phyloP scores from a whole-genome alignment of 2,888 invertebrate species.

The Himalopsyche tibetana region DNA sequence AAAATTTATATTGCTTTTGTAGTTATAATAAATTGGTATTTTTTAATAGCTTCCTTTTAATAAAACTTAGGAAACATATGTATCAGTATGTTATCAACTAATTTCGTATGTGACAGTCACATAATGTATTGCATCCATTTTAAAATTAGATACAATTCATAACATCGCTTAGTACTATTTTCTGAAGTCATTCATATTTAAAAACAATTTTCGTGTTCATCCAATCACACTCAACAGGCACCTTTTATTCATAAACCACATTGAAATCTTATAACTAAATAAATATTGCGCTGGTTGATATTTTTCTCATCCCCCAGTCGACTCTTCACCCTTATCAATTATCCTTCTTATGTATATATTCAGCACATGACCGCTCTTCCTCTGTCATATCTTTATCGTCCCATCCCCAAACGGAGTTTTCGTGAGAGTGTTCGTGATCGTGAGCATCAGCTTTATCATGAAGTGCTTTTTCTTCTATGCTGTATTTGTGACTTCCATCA shows the following conservation, averaged over 20 bases:
- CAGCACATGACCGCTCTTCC: conserved; percentile 79
- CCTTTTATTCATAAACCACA: background rate
- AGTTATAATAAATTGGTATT: too few relatives aligned
- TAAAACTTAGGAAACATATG: too few relatives aligned
- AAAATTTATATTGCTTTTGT: too few relatives aligned
- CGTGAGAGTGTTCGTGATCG: conserved; percentile 71
- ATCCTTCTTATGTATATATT: conserved; percentile 55
- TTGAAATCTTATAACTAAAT: conserved; percentile 9
- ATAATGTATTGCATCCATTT: too few relatives aligned
- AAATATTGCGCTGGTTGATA: background rate
- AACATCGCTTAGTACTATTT: too few relatives aligned
- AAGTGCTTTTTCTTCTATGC: conserved; percentile 68
- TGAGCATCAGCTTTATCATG: conserved; percentile 68
- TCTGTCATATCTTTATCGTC: conserved; percentile 85
- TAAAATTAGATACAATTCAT: too few relatives aligned
- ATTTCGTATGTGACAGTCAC: too few relatives aligned
- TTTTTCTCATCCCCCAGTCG: background rate
- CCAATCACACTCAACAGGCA: too few relatives aligned
- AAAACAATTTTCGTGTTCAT: too few relatives aligned
- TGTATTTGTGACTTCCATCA: conserved; percentile 79
- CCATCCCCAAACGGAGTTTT: conserved; percentile 87
- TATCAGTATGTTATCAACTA: too few relatives aligned
- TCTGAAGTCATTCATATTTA: too few relatives aligned
- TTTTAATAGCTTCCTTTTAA: too few relatives aligned
- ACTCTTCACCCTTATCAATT: conserved; percentile 44